Base-by-base conservation (phyloP, 2,797 vertebrate species). In the Yasuhikotakia modesta region DNA sequence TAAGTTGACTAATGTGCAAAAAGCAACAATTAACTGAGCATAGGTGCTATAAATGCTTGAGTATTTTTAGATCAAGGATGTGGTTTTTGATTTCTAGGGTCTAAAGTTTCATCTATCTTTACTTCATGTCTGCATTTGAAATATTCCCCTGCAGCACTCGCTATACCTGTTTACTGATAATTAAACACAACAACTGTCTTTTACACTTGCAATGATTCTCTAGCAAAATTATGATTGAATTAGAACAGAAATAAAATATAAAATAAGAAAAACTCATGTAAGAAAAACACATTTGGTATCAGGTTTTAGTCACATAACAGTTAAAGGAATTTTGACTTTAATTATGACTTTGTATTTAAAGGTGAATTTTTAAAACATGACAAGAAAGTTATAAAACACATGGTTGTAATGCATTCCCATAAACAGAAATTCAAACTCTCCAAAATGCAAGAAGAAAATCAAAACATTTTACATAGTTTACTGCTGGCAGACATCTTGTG, bases 11-110 rank as follows among this genome's bases (percentile, higher is more conserved):
- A 16, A 81, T 64, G 73, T 53, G 69, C 69, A 71, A 48, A 27
- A 43, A 10, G 32, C n/a, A 50, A 14, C 60, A 65, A 70, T 82
- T 73, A 81, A 85, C 75, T 57, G 58, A 68, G 35, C 21, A 43
- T 52, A 64, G 24, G 52, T 53, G 17, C 71, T 82, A 70, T 53
- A 80, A 70, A 53, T 46, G 10, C 7, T 45, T 70, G 14, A 76
- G 45, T 71, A 78, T 74, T 75, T 81, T 73, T 81, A 78, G 75
- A 63, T 81, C 35, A 61, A 69, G 63, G 22, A 53, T 73, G 30
- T 77, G 68, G 71, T 24, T 69, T 73, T 67, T 78, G 45, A 73
- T 73, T 73, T 61, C 64, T 0, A 16, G 10, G 24, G 19, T 63
- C 16, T 16, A 21, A 6, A 17, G 72, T 55, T 66, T 17, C 39